Evolutionary conservation across 2,113 vertebrate genomes (phyloP), one percentile per base, ranked within the genome.

Genomic region (Nothobranchius kuhntae): DNA sequence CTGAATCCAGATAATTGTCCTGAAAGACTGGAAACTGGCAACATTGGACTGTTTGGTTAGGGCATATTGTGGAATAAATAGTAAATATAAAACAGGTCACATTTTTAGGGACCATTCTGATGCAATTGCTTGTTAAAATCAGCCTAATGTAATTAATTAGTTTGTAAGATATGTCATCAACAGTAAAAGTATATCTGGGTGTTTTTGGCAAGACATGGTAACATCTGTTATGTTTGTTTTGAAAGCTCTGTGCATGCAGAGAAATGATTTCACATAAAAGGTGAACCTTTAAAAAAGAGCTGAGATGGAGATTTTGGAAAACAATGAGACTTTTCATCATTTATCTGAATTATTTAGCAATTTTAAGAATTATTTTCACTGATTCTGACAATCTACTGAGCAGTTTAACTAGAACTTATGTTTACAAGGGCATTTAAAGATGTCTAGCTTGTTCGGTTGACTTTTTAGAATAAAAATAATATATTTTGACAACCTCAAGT

Each of bases 1-100:
- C 71, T 0, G 54, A 71, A 1, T 64, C 68, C 54, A 58, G 54
- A 7, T 87, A 79, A 2, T 38, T 75, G 13, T 80, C 83, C 85
- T 85, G 61, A 54, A 46, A 48, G 15, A 46, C 44, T 1, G 24
- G 6, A 52, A 3, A 38, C 7, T 17, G 0, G 14, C 7, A n/a
- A n/a, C n/a, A 50, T 50, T n/a, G 13, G 15, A 17, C 6, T 1
- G 15, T 9, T 9, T 17, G n/a, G 15, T 7, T 3, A 47, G 38
- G 4, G 38, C 38, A 40, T 7, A 40, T 40, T 40, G 38, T 40
- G 38, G 38, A 40, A 40, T 40, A 40, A 8, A 40, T 40, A 40
- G 6, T 40, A 30, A 30, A 30, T 30, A 30, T 30, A 30, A 30
- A 30, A 30, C 30, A 30, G 4, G 30, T 30, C 30, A 30, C 3